Evolutionary conservation across 1,140 invertebrate genomes (phyloP).

Genomic region (Aphaenogaster floridana): DNA sequence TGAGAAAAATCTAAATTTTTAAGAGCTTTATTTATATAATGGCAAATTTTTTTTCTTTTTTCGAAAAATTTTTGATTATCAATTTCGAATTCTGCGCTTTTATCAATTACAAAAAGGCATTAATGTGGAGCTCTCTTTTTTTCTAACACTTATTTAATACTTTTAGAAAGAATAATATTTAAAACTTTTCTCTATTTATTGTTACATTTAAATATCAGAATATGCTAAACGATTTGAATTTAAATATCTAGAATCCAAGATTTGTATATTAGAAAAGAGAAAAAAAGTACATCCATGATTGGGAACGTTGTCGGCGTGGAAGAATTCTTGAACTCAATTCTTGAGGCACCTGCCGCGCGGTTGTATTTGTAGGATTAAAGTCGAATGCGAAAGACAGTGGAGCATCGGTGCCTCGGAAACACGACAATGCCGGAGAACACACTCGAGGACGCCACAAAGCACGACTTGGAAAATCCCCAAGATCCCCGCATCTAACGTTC

Average conservation of each 20-base stretch:
- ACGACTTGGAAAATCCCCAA: conserved; percentile 50
- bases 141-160: not conserved
- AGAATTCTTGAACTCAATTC: conserved; percentile 34
- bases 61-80: not conserved
- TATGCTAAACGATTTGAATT: not conserved
- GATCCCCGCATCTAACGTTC: conserved; percentile 46
- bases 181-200: not conserved
- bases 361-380: conserved; percentile 24
- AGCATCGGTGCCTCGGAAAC: not conserved
- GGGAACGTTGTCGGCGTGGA: not conserved
- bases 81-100: not conserved
- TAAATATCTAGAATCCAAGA: not conserved
- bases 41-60: not conserved
- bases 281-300: conserved; percentile 4
- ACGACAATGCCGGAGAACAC: conserved; percentile 16
- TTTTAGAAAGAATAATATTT: not conserved
- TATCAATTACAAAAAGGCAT: not conserved
- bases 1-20: conserved; percentile 7
- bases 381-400: conserved; percentile 25
- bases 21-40: not conserved
- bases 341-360: not conserved
- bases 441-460: conserved; percentile 59
- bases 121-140: not conserved
- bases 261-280: not conserved
- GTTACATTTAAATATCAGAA: not conserved